These are phyloP conservation scores for Agriopis marginaria DNA, from an alignment of 2,888 invertebrate species.

Conservation along the genomic window DNA sequence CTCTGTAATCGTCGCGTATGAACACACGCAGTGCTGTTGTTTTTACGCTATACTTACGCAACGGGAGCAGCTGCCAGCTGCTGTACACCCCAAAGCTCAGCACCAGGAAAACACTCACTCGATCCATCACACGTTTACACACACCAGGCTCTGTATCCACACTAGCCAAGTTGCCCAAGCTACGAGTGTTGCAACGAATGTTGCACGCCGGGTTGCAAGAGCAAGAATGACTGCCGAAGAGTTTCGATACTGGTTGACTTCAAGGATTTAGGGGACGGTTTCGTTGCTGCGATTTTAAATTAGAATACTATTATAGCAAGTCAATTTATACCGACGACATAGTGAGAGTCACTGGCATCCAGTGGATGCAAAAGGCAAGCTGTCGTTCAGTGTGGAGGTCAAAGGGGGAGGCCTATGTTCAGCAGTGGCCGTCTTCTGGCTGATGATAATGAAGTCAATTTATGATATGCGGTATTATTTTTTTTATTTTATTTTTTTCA, in stretches of 20 bases:
- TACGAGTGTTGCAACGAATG: constrained; percentile 29
- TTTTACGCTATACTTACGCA: constrained; percentile 68
- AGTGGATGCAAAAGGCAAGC: no score
- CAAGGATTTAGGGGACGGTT: constrained; percentile 71
- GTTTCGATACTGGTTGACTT: constrained; percentile 68
- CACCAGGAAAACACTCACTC: constrained; percentile 55
- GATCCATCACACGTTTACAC: constrained; percentile 47
- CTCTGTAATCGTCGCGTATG: no score
- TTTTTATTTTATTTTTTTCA: no score
- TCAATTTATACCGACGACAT: no score
- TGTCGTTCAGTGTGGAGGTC: no score
- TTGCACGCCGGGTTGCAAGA: constrained; percentile 27
- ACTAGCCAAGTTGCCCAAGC: constrained; percentile 35
- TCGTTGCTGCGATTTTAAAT: constrained; percentile 44
- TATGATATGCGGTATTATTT: no score
- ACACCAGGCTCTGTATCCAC: constrained; percentile 9
- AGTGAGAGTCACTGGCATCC: no score
- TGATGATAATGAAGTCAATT: no score
- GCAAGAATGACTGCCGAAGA: constrained; percentile 46
- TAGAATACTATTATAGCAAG: neutral
- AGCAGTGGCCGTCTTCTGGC: no score
- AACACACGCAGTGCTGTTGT: no score
- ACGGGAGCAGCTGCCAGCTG: constrained; percentile 70
- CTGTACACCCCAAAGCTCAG: constrained; percentile 67
- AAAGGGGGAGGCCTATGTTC: no score